Percentiles rank a stretch among this genome's conserved stretches.
These are phyloP conservation scores for Pseudorectes ferrugineus DNA, from an alignment of 2,113 vertebrate species.

Conservation along the genomic window DNA sequence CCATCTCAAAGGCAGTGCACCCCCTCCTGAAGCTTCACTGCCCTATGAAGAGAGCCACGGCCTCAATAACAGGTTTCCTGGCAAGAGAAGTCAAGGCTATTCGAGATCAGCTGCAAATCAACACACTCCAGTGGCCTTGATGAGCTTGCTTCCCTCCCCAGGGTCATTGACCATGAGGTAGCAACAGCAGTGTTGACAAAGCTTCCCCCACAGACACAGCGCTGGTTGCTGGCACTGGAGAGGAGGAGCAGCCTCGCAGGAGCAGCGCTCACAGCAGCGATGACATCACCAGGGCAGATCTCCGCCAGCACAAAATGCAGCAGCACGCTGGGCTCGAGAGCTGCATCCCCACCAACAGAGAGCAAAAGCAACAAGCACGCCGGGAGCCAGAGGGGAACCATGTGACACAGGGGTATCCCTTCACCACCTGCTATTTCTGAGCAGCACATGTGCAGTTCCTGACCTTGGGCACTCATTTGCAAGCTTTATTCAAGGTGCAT, in stretches of 20 bases:
- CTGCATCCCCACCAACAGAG: neutral
- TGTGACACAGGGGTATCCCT: neutral
- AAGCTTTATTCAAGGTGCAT: neutral
- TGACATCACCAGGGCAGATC: slow-evolving; percentile 57
- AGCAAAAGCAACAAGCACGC: neutral
- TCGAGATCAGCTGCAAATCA: neutral
- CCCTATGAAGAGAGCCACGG: neutral
- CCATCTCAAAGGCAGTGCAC: neutral
- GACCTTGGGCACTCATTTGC: neutral
- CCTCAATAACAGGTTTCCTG: neutral
- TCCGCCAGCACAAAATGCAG: neutral
- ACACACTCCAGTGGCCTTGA: neutral
- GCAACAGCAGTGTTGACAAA: neutral
- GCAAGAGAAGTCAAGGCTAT: neutral
- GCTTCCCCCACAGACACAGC: neutral
- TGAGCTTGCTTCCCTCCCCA: neutral
- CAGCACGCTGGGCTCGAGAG: neutral
- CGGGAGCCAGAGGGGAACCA: neutral
- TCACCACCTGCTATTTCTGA: neutral
- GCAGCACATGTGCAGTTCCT: neutral
- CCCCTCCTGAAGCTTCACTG: neutral
- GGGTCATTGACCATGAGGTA: neutral
- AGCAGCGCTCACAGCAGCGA: neutral
- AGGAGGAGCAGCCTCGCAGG: neutral
- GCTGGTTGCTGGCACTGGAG: neutral